phyloP scores from a whole-genome alignment of 2,888 invertebrate genomes.

The Pocota personata region DNA sequence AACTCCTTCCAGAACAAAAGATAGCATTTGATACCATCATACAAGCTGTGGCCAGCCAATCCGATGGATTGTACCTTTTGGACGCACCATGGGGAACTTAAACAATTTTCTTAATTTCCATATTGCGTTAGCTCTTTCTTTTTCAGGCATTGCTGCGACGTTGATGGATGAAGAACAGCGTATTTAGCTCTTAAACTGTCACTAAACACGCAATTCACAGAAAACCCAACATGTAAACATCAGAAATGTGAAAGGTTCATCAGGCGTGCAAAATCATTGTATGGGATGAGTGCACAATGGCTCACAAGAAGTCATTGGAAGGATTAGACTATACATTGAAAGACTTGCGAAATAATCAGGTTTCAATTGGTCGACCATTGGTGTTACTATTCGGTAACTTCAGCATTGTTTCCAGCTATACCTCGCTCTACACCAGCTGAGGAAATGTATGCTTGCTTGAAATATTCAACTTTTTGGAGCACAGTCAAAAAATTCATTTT shows the following conservation, averaged over 20 bases:
- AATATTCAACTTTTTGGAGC: neutral
- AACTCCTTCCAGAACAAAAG: slow-evolving; percentile 70
- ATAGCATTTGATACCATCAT: slow-evolving; percentile 46
- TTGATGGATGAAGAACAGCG: neutral
- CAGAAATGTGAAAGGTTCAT: too few species aligned
- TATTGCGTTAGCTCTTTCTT: too few species aligned
- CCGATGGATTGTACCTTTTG: neutral
- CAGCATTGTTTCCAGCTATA: neutral
- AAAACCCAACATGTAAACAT: neutral
- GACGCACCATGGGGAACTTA: slow-evolving; percentile 3
- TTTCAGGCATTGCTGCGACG: neutral
- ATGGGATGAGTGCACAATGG: too few species aligned
- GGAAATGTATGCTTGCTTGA: too few species aligned
- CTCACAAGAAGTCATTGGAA: neutral
- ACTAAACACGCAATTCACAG: neutral
- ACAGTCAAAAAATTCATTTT: neutral
- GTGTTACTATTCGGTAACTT: neutral
- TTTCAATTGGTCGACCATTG: neutral
- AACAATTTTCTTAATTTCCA: neutral
- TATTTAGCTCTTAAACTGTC: neutral
- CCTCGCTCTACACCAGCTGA: neutral
- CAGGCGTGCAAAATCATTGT: too few species aligned
- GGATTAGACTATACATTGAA: neutral
- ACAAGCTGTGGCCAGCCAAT: slow-evolving; percentile 10
- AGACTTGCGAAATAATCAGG: neutral